A percentile compares a stretch with the other conserved stretches of the same genome.
Conservation (phyloP, 2,797 vertebrate species). For the Mergus octosetaceus region DNA sequence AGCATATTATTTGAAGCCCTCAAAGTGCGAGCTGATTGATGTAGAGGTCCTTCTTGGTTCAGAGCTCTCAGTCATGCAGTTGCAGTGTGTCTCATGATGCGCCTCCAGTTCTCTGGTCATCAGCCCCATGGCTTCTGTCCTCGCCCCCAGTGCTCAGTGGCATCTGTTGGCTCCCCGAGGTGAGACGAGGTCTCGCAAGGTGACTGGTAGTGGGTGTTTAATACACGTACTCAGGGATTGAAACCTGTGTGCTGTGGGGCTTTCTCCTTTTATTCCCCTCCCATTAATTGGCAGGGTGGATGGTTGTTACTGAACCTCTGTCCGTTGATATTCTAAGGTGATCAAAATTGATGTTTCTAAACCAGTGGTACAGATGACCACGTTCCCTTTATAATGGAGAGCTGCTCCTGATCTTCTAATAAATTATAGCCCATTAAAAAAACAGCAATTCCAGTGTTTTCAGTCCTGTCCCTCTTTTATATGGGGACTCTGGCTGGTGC, state of each 20-base stretch:
- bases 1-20: background rate
- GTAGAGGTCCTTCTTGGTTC: background rate
- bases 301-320: background rate
- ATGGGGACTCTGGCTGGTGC: background rate
- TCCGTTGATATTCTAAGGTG: background rate
- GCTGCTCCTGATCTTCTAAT: background rate
- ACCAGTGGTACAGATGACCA: background rate
- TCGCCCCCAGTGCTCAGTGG: accelerated
- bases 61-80: background rate
- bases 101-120: background rate
- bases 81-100: background rate
- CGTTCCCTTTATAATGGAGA: background rate
- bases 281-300: background rate
- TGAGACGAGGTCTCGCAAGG: no score
- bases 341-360: background rate
- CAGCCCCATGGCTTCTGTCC: background rate
- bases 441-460: background rate
- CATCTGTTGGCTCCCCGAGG: background rate
- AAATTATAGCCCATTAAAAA: background rate
- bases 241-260: background rate
- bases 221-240: background rate
- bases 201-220: background rate
- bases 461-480: background rate
- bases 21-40: background rate
- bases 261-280: background rate